Percentiles rank a stretch among this genome's conserved stretches.
phyloP scores from a whole-genome alignment of 2,888 invertebrate genomes.

The Drosophila engyochracea region DNA sequence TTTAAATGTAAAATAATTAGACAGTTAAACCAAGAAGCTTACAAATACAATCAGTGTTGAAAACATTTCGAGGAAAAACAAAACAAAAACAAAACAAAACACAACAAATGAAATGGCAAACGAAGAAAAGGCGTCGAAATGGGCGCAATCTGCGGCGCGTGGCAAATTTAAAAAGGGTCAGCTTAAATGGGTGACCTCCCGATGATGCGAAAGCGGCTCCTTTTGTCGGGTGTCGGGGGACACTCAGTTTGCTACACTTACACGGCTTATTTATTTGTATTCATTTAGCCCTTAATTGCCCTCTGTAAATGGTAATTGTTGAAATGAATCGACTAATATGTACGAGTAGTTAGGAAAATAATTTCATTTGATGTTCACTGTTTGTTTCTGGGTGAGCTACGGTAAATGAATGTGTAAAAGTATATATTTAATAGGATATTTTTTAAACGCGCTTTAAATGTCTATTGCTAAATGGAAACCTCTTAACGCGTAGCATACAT shows the following conservation, averaged over 20 bases:
- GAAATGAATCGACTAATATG: constrained; percentile 49
- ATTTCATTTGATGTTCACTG: constrained; percentile 49
- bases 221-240: constrained; percentile 15
- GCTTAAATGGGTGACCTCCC: constrained; percentile 32
- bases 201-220: constrained; percentile 16
- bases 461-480: constrained; percentile 73
- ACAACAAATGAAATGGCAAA: constrained; percentile 26
- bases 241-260: constrained; percentile 43
- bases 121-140: constrained; percentile 44
- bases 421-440: constrained; percentile 54
- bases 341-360: constrained; percentile 72
- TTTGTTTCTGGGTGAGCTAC: constrained; percentile 32
- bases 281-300: constrained; percentile 60
- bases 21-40: constrained; percentile 84
- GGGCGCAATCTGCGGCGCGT: constrained; percentile 61
- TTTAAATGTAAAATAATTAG: constrained; percentile 82
- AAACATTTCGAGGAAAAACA: constrained; percentile 73
- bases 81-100: constrained; percentile 24
- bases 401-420: constrained; percentile 39
- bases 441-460: constrained; percentile 81
- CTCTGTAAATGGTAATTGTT: constrained; percentile 61
- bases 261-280: constrained; percentile 64
- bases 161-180: constrained; percentile 61
- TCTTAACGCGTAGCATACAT: constrained; percentile 59
- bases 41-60: constrained; percentile 84